Base-by-base conservation (phyloP, 2,113 vertebrate species). In the Notarius quadriscutis region DNA sequence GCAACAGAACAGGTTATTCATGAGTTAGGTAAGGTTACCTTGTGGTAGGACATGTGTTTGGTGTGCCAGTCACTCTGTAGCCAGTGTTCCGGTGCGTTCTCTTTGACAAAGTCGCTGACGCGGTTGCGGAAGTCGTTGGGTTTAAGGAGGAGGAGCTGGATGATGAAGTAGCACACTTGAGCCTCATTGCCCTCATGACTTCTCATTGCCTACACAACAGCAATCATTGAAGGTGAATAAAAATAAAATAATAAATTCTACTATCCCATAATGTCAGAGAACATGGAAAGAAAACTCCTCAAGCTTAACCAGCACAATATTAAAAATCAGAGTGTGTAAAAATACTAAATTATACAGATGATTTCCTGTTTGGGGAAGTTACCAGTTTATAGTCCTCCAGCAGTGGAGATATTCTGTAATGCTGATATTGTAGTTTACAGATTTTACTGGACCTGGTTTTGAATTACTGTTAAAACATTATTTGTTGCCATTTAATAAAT, bases 161-260 rank as follows among this genome's bases (percentile, higher is more conserved):
- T 99, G 92, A 99, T 99, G 95, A 99, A 99, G 93, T 99, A 99
- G 91, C 98, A 99, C 67, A 99, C 99, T 91, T 99, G 98, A 63
- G 98, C 98, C 94, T 99, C 98, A 51, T 99, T 99, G 88, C 97
- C 97, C 93, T 99, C 99, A 27, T 99, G 99, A 93, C 99, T 99
- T 9, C 98, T 96, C 98, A 99, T 98, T 0, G 98, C 98, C 98
- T 99, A 92, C 0, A 89, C 62, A 80, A 48, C 50, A 27, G 60
- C 51, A 83, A 69, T 67, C 50, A 57, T 14, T n/a, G 12, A 25
- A 5, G 53, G 7, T 51, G 48, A 75, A 57, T 27, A 2, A 67
- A 34, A 27, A 30, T 30, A 34, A 7, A 27, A 34, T 34, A 34
- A 7, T 20, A 50, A 10, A 55, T 5, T 4, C 7, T 12, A 74